Conservation (phyloP, 2,888 invertebrate genomes). For the Drosophila neutralis region DNA sequence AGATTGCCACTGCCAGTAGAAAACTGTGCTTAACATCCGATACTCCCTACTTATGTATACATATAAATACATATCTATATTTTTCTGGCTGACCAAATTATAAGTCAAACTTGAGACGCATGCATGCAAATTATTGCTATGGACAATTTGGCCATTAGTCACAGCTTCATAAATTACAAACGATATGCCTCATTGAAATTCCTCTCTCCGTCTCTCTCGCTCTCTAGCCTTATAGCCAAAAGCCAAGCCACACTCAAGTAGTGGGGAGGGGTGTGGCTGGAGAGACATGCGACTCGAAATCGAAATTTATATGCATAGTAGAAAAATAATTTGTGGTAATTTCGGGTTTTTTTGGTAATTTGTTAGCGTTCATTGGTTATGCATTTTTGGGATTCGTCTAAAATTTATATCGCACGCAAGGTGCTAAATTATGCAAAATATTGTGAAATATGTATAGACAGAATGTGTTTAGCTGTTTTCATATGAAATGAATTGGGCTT, state of each 20-base stretch:
- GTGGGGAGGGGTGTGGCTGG: background rate
- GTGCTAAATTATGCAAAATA: slow-evolving; percentile 39
- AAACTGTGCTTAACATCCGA: slow-evolving; percentile 2
- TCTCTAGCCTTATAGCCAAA: slow-evolving; percentile 35
- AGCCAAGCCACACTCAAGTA: slow-evolving; percentile 4
- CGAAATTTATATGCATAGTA: slow-evolving; percentile 37
- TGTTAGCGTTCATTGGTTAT: slow-evolving; percentile 39
- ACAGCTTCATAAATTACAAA: slow-evolving; percentile 74
- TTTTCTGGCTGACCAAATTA: slow-evolving; percentile 35
- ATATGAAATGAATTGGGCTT: background rate
- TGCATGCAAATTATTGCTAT: slow-evolving; percentile 78
- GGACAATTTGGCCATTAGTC: slow-evolving; percentile 74
- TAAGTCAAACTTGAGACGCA: slow-evolving; percentile 63
- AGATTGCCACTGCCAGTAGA: slow-evolving; percentile 49
- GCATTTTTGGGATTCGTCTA: slow-evolving; percentile 45
- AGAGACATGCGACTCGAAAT: slow-evolving; percentile 33
- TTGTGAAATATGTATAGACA: slow-evolving; percentile 17
- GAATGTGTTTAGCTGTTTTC: background rate
- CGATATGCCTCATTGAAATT: slow-evolving; percentile 75
- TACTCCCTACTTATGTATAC: background rate
- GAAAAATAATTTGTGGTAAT: slow-evolving; percentile 45
- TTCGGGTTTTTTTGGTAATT: slow-evolving; percentile 41
- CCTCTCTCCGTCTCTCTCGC: slow-evolving; percentile 2
- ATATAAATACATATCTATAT: background rate
- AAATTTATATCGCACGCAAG: slow-evolving; percentile 29